phyloP scores from a whole-genome alignment of 2,797 vertebrate species.

The Champsocephalus esox region DNA sequence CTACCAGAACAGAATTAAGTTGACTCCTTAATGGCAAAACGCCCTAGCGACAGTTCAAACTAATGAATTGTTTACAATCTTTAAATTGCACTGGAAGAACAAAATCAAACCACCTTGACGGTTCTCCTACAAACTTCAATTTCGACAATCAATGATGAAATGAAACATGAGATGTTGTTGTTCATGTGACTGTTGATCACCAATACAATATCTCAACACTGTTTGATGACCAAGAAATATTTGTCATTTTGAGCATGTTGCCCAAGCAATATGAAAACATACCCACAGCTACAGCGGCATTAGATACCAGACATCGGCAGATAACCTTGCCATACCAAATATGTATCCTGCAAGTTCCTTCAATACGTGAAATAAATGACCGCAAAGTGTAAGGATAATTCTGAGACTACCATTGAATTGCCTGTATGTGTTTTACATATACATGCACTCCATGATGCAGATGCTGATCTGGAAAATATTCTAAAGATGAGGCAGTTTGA shows the following conservation, averaged over 20 bases:
- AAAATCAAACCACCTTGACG: constrained; percentile 16
- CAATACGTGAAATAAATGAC: background rate
- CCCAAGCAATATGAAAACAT: background rate
- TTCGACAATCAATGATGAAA: background rate
- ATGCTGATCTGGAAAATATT: constrained; percentile 3
- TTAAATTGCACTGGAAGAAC: constrained; percentile 8
- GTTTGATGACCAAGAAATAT: background rate
- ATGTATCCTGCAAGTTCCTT: background rate
- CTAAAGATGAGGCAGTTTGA: constrained; percentile 16
- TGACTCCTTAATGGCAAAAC: constrained; percentile 39
- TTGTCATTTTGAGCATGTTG: background rate
- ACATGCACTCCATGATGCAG: background rate
- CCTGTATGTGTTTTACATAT: background rate
- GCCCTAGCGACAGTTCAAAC: constrained; percentile 11
- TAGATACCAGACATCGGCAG: background rate
- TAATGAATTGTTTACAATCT: constrained; percentile 38
- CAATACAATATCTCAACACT: background rate
- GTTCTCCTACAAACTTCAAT: constrained; percentile 26
- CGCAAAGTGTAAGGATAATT: background rate
- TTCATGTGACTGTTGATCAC: background rate
- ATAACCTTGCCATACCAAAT: background rate
- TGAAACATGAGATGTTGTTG: background rate
- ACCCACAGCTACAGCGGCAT: background rate
- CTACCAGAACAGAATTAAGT: constrained; percentile 51
- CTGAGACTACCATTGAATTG: background rate